Percentiles rank a stretch among this genome's conserved stretches.
Evolutionary conservation across 2,888 invertebrate genomes (phyloP).

Genomic region (Poecilus cupreus): DNA sequence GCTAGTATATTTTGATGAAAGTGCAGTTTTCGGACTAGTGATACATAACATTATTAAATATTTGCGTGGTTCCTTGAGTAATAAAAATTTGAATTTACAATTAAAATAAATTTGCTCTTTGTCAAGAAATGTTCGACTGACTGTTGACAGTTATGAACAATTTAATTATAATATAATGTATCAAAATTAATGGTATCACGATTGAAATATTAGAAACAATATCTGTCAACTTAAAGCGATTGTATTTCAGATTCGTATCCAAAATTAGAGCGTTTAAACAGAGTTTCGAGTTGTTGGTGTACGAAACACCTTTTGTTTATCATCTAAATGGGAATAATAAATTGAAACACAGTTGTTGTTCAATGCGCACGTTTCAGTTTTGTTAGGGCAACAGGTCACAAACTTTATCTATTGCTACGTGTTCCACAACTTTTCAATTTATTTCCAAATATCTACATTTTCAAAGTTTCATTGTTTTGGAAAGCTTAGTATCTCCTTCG

Average conservation of each 20-base stretch:
- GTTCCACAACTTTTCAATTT: slow-evolving; percentile 16
- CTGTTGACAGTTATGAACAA: too few relatives aligned
- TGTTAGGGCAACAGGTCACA: slow-evolving; percentile 21
- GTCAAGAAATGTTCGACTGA: too few relatives aligned
- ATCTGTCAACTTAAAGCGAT: not conserved
- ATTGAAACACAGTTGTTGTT: slow-evolving; percentile 9
- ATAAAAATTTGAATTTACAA: too few relatives aligned
- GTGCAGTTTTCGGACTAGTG: too few relatives aligned
- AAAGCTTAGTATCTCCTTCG: too few relatives aligned
- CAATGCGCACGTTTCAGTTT: slow-evolving; percentile 6
- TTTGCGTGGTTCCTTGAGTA: too few relatives aligned
- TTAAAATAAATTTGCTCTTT: too few relatives aligned
- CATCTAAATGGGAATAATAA: slow-evolving; percentile 28
- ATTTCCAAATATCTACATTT: not conserved
- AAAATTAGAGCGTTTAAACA: slow-evolving; percentile 20
- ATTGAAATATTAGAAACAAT: not conserved
- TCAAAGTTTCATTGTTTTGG: not conserved
- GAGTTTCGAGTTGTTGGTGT: not conserved
- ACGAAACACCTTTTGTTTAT: slow-evolving; percentile 27
- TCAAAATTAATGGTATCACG: not conserved
- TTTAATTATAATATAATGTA: not conserved
- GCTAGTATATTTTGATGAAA: too few relatives aligned
- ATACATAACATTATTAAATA: too few relatives aligned
- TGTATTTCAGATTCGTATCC: slow-evolving; percentile 9
- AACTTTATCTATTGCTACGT: slow-evolving; percentile 34